Percentiles rank a stretch among this genome's conserved stretches.
These are phyloP conservation scores for Brachionus manjavacas DNA, from an alignment of 1,140 invertebrate species.

Conservation along the genomic window DNA sequence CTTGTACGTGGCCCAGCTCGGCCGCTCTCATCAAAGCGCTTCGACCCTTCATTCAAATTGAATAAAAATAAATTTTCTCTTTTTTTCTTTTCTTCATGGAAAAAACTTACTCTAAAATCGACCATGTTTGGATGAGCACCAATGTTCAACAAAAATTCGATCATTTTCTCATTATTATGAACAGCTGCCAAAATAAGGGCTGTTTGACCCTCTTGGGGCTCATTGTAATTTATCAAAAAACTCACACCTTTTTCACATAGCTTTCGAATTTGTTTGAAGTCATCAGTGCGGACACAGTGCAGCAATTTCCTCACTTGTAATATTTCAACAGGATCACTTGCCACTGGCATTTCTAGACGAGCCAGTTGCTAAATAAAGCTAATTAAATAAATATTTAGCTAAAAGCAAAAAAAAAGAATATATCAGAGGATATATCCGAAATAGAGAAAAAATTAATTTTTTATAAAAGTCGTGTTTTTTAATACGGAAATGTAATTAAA, in stretches of 20 bases:
- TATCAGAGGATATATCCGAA: background rate
- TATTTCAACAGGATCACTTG: constrained; percentile 32
- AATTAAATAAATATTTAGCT: background rate
- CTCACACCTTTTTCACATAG: constrained; percentile 53
- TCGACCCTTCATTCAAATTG: constrained; percentile 48
- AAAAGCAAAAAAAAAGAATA: background rate
- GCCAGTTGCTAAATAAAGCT: background rate
- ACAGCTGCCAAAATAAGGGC: constrained; percentile 49
- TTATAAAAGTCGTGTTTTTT: background rate
- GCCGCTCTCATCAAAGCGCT: constrained; percentile 56
- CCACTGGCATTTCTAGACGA: constrained; percentile 40
- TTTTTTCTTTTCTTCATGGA: background rate
- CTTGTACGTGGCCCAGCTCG: constrained; percentile 56
- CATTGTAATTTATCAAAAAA: constrained; percentile 57
- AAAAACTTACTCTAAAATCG: constrained; percentile 45
- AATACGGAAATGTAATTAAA: background rate
- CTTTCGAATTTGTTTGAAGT: constrained; percentile 53
- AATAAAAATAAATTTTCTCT: background rate
- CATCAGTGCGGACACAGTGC: constrained; percentile 54
- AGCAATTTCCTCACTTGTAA: constrained; percentile 57
- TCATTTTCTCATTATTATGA: constrained; percentile 55
- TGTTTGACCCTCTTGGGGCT: constrained; percentile 53
- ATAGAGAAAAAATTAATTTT: background rate
- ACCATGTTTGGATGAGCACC: constrained; percentile 57
- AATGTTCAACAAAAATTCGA: constrained; percentile 52